Base-by-base conservation (phyloP, 2,113 vertebrate species). In the Halichoeres trimaculatus region DNA sequence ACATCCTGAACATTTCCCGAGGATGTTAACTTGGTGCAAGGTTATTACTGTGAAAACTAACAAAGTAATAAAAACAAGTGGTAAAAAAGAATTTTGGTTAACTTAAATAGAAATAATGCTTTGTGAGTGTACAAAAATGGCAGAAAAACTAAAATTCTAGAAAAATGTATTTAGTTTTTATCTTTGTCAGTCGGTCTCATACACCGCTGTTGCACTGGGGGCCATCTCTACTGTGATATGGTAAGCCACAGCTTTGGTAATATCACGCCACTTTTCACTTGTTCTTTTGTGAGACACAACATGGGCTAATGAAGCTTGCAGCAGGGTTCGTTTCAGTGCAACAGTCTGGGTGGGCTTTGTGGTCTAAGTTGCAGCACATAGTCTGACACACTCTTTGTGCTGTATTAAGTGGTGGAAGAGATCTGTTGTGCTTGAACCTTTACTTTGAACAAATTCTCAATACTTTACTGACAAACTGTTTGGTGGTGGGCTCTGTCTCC, bases 241-340 rank as follows among this genome's bases (percentile, higher is more conserved):
- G 52, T 24, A 54, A 54, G 22, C 52, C 22, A 54, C 23, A 13
- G 52, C 52, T 24, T 24, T 54, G 22, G 52, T 54, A 54, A 54
- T 54, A 24, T 54, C 8, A 54, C 13, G 2, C 52, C 52, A 54
- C 23, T 13, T 54, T 24, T 26, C 52, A 54, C 52, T 24, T 26
- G 20, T 54, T 26, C 52, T 10, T 54, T 54, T 8, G 1, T 54
- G 26, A 24, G 23, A 22, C 22, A 26, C 52, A 54, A 8, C 52
- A 24, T 24, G 23, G 10, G 22, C 23, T 20, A 54, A 54, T 26
- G 23, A 54, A 54, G 52, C 11, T 54, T 54, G 52, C 10, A 26
- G 52, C 23, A 26, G 10, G 52, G 23, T 54, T 54, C 26, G 52
- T 26, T 24, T 54, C 5, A 8, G 52, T 5, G 22, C 52, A 54